phyloP scores from a whole-genome alignment of 2,888 invertebrate species.

The Empis stercorea region DNA sequence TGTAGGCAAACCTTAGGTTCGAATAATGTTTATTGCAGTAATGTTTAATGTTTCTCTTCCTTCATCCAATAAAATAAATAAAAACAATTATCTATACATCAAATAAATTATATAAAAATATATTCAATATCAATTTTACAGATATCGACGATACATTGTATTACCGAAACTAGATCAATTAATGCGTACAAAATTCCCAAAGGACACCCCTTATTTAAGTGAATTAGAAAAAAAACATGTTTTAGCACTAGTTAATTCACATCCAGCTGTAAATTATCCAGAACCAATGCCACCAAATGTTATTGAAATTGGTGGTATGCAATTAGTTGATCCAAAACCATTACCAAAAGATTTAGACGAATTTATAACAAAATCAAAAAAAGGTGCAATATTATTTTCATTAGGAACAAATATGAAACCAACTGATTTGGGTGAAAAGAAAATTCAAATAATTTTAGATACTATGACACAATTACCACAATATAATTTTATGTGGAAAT shows the following conservation, averaged over 20 bases:
- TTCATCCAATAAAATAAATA: no score
- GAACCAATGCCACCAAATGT: conserved; percentile 29
- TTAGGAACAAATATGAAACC: conserved; percentile 25
- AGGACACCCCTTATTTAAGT: conserved; percentile 13
- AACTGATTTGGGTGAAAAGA: conserved; percentile 11
- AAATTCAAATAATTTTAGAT: conserved; percentile 16
- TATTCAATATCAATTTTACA: conserved; percentile 1
- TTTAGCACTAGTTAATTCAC: conserved; percentile 26
- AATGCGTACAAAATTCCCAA: conserved; percentile 13
- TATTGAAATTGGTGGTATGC: conserved; percentile 32
- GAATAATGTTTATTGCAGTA: no score
- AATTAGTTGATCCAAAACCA: conserved; percentile 21
- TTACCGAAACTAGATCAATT: conserved; percentile 16
- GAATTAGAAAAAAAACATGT: conserved; percentile 18
- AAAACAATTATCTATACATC: no score
- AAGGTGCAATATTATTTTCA: conserved; percentile 29
- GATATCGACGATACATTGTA: conserved; percentile 15
- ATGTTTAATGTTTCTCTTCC: no score
- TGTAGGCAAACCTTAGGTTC: no score
- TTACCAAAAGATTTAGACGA: conserved; percentile 19
- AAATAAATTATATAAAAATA: no score
- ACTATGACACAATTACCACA: conserved; percentile 22
- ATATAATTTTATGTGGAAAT: conserved; percentile 33
- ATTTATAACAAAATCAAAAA: conserved; percentile 21
- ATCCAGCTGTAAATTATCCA: conserved; percentile 24